These are phyloP conservation scores for Helarctos malayanus DNA, from an alignment of 2,797 vertebrate genomes.

Conservation along the genomic window DNA sequence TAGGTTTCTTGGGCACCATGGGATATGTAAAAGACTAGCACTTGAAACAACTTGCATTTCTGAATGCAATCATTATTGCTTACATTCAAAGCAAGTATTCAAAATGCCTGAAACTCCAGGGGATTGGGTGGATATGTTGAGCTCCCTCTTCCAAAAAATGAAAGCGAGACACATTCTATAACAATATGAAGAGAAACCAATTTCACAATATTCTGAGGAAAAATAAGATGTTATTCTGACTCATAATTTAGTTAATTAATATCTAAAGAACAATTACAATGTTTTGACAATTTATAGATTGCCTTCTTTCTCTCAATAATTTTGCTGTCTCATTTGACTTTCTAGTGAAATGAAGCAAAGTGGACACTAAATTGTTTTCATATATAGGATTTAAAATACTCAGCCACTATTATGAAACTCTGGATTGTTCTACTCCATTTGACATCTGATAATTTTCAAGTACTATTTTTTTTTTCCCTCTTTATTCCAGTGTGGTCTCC, in stretches of 20 bases:
- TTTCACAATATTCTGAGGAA: constrained; percentile 43
- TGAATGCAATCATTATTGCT: constrained; percentile 35
- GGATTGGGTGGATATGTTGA: neutral
- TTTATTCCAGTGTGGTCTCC: neutral
- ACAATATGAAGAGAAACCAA: constrained; percentile 18
- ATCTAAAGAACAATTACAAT: constrained; percentile 51
- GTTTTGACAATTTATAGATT: constrained; percentile 47
- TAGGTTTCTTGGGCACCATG: neutral
- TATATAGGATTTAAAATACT: constrained; percentile 56
- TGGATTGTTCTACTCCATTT: neutral
- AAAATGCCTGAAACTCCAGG: constrained; percentile 52
- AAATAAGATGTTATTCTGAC: constrained; percentile 41
- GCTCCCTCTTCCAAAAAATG: neutral
- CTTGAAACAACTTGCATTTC: constrained; percentile 20
- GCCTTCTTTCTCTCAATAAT: constrained; percentile 59
- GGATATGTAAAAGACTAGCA: neutral
- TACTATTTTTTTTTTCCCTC: neutral
- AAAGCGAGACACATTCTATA: constrained; percentile 55
- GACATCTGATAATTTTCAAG: constrained; percentile 41
- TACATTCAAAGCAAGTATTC: constrained; percentile 51
- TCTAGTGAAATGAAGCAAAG: constrained; percentile 66
- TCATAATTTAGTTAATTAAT: constrained; percentile 45
- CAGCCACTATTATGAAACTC: constrained; percentile 26
- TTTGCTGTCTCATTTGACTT: constrained; percentile 56
- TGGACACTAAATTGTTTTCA: constrained; percentile 24